Base-by-base conservation (phyloP, 2,797 vertebrate genomes). In the Rhinella marina region DNA sequence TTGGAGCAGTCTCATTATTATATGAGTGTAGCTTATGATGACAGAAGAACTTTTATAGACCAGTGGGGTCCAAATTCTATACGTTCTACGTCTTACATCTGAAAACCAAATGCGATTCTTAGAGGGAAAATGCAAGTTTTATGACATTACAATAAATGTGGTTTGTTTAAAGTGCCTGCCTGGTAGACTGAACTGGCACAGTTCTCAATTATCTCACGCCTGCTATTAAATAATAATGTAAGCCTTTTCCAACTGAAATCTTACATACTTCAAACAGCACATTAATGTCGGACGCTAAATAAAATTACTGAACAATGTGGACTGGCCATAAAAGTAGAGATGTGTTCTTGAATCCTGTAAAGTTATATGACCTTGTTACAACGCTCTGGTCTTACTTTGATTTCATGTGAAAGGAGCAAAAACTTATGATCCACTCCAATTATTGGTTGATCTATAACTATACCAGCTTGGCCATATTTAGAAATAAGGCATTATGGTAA, bases 31-130 rank as follows among this genome's bases (percentile, higher is more conserved):
- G 70, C 82, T 90, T 3, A 11, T 32, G 10, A 70, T 90, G 89
- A 91, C 92, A 92, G 91, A 59, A 88, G 86, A 88, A 76, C 90
- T 93, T 94, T 94, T 90, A 92, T 87, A 82, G 81, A 79, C 32
- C 76, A 23, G 84, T 17, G 29, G 83, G 62, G 78, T 57, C 59
- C 21, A 23, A 80, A 64, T 91, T 90, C 87, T 91, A 90, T 79
- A 84, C 91, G 12, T 81, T 80, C 68, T 68, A n/a, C 50, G 90
- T 91, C 83, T 79, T 84, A 6, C 41, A 56, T 88, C 89, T 90
- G 82, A 91, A 90, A 88, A 92, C 27, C 52, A 88, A 88, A 57
- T 68, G 27, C 88, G 81, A 84, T 14, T 1, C 32, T 90, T 87
- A 25, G 0, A 62, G 59, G 29, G 72, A 73, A 57, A 32, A 25